Evolutionary conservation across 2,797 vertebrate species (phyloP).

Genomic region (Rhinophrynus dorsalis): DNA sequence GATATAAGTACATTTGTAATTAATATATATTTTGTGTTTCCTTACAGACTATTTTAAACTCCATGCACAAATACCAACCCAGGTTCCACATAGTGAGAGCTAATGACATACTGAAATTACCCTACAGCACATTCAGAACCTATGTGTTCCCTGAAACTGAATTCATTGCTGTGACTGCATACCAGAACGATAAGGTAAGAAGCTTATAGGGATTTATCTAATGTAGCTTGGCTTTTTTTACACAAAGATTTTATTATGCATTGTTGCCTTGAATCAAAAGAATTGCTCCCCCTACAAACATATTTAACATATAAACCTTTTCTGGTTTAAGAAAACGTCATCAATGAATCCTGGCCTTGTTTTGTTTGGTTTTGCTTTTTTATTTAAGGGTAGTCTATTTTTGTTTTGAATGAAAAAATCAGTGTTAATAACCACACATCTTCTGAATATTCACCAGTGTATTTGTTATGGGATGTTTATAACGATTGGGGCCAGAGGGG

Average conservation of each 20-base stretch:
- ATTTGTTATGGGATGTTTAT: too few relatives aligned
- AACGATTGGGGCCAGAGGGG: too few relatives aligned
- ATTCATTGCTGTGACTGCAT: conserved; percentile 97
- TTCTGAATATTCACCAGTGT: too few relatives aligned
- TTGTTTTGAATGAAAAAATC: too few relatives aligned
- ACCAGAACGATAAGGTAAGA: conserved; percentile 98
- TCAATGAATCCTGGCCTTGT: conserved; percentile 3
- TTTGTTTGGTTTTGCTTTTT: too few relatives aligned
- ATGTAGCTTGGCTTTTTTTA: conserved; percentile 42
- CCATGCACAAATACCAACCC: conserved; percentile 98
- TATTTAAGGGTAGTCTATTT: too few relatives aligned
- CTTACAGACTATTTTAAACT: conserved; percentile 92
- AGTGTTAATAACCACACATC: too few relatives aligned
- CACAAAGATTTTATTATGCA: conserved; percentile 53
- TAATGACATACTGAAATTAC: conserved; percentile 95
- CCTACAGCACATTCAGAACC: conserved; percentile 95
- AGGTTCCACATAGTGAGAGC: conserved; percentile 95
- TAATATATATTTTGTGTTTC: conserved; percentile 17
- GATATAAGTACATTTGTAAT: too few relatives aligned
- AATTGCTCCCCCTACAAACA: not conserved
- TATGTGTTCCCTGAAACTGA: conserved; percentile 97
- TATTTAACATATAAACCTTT: conserved; percentile 11
- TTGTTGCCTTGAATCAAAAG: conserved; percentile 27
- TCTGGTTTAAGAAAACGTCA: conserved; percentile 14
- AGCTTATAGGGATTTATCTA: conserved; percentile 54